Evolutionary conservation across 92 coral and sea anemone genomes (phyloP).

Genomic region (Phenganax subtilis): DNA sequence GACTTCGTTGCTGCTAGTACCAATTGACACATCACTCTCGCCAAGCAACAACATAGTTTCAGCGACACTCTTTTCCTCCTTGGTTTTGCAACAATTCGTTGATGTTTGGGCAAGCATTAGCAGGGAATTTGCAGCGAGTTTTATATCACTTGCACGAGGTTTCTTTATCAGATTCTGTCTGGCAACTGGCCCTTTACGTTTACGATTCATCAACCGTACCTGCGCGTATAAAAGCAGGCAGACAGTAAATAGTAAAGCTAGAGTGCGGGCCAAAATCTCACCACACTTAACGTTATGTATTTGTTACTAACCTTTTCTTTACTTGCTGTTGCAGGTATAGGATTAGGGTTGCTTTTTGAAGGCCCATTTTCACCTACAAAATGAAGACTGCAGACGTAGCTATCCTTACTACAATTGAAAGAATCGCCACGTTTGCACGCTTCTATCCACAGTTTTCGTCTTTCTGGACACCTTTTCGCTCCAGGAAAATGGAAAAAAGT

Average conservation of each 20-base stretch:
- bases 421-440: no score
- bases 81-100: not conserved
- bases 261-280: not conserved
- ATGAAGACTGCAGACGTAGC: no score
- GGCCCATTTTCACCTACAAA: not conserved
- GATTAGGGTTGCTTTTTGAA: not conserved
- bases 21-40: no score
- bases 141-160: not conserved
- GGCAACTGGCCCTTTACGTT: not conserved
- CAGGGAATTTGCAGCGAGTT: not conserved
- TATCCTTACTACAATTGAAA: no score
- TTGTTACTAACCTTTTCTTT: not conserved
- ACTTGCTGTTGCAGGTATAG: not conserved
- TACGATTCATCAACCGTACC: not conserved
- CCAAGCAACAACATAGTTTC: not conserved
- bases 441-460: no score
- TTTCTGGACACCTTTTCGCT: no score
- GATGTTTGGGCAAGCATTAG: not conserved
- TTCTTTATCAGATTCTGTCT: not conserved
- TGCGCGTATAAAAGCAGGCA: not conserved
- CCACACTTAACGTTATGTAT: not conserved
- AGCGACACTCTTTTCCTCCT: not conserved
- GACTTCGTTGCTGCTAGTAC: no score
- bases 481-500: no score
- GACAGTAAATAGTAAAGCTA: not conserved